A percentile compares a stretch with the other conserved stretches of the same genome.
phyloP scores from a whole-genome alignment of 2,113 vertebrate species.

The Larimichthys polyactis region DNA sequence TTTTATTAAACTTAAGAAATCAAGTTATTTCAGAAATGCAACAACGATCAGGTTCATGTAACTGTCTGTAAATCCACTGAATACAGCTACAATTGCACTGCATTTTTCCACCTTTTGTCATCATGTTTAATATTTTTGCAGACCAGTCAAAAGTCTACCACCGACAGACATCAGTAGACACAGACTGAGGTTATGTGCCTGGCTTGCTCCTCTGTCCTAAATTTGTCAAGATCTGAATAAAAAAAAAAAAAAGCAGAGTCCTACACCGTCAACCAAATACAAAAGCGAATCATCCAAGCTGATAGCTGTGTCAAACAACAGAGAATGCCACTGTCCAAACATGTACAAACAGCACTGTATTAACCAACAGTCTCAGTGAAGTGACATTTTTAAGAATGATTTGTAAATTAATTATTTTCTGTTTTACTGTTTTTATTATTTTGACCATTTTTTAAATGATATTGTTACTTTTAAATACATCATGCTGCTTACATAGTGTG shows the following conservation, averaged over 20 bases:
- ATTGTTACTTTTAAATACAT: not conserved
- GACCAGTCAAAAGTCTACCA: not conserved
- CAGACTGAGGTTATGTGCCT: not conserved
- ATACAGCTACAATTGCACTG: not conserved
- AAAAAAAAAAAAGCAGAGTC: not conserved
- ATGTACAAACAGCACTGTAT: not conserved
- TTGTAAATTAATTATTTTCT: not conserved
- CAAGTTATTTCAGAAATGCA: not conserved
- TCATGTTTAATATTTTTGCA: not conserved
- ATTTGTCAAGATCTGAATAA: not conserved
- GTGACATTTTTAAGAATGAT: not conserved
- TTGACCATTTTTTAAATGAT: not conserved
- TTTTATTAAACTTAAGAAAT: not conserved
- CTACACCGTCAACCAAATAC: not conserved
- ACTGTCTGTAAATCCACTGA: not conserved
- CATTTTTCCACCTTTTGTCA: not conserved
- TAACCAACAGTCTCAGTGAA: not conserved
- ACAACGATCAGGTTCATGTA: not conserved
- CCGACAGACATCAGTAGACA: not conserved
- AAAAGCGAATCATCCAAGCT: not conserved
- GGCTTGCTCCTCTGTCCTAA: not conserved
- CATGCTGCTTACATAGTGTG: not conserved
- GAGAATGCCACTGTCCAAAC: not conserved
- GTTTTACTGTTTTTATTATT: not conserved
- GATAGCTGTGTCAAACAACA: not conserved